These are phyloP conservation scores for Agrotis puta DNA, from an alignment of 2,888 invertebrate species.

Conservation along the genomic window DNA sequence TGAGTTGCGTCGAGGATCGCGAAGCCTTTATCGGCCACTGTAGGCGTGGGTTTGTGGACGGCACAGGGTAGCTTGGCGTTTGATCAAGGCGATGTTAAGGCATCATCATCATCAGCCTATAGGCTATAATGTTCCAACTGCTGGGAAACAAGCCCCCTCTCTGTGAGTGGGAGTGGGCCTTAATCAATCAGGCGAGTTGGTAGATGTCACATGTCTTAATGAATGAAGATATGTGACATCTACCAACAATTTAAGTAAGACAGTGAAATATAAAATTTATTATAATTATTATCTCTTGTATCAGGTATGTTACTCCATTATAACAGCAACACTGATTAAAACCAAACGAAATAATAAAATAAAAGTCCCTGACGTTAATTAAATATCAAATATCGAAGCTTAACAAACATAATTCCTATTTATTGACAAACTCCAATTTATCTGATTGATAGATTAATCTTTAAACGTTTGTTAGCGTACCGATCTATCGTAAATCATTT, in stretches of 20 bases:
- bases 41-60: no score
- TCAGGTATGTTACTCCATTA: not conserved
- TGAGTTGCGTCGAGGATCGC: no score
- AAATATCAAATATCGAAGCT: slow-evolving; percentile 27
- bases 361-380: slow-evolving; percentile 7
- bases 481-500: slow-evolving; percentile 47
- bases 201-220: no score
- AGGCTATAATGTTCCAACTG: no score
- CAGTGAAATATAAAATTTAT: not conserved
- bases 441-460: slow-evolving; percentile 52
- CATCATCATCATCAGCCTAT: no score
- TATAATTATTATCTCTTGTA: not conserved
- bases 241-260: not conserved
- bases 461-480: slow-evolving; percentile 31
- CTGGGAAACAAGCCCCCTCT: no score
- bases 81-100: no score
- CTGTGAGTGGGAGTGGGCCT: no score
- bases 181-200: no score
- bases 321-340: not conserved
- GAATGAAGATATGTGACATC: no score
- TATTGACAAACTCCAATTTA: slow-evolving; percentile 49
- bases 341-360: slow-evolving; percentile 5
- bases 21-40: no score
- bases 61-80: no score
- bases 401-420: slow-evolving; percentile 45